Percentiles rank a stretch among this genome's conserved stretches.
These are phyloP conservation scores for Itoplectis maculator DNA, from an alignment of 2,888 invertebrate genomes.

Conservation along the genomic window DNA sequence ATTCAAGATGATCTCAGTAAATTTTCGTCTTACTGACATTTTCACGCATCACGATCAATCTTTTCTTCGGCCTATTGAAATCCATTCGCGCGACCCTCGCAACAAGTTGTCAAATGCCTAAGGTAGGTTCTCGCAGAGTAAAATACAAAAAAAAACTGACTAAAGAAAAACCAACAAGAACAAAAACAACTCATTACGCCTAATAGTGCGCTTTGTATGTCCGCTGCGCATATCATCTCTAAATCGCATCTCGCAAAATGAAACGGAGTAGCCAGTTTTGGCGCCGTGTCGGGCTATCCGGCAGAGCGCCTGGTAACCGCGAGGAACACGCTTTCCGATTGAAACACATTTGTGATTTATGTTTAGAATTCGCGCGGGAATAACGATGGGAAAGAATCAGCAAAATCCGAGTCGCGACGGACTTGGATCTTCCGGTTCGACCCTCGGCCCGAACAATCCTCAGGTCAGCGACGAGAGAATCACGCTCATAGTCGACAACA, in stretches of 20 bases:
- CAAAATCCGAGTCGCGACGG: slow-evolving; percentile 79
- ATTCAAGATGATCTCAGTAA: neutral
- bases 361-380: slow-evolving; percentile 79
- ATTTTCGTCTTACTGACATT: neutral
- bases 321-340: slow-evolving; percentile 18
- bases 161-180: neutral
- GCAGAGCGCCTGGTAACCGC: slow-evolving; percentile 1
- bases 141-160: neutral
- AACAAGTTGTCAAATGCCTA: slow-evolving; percentile 8
- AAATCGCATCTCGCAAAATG: slow-evolving; percentile 22
- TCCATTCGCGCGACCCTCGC: slow-evolving; percentile 41
- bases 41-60: slow-evolving; percentile 11
- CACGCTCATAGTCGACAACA: slow-evolving; percentile 98
- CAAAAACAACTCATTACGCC: slow-evolving; percentile 28
- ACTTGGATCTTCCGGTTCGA: slow-evolving; percentile 76
- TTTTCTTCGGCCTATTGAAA: slow-evolving; percentile 15
- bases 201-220: slow-evolving; percentile 61
- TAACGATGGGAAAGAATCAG: slow-evolving; percentile 78
- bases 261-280: slow-evolving; percentile 6
- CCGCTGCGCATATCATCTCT: slow-evolving; percentile 49
- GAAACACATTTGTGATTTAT: slow-evolving; percentile 57
- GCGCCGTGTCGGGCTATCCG: slow-evolving; percentile 5
- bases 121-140: slow-evolving; percentile 55
- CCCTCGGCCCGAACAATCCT: slow-evolving; percentile 85
- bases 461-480: slow-evolving; percentile 90